Percentiles rank a stretch among this genome's conserved stretches.
Evolutionary conservation across 2,113 vertebrate genomes (phyloP).

Genomic region (Chaenocephalus aceratus): DNA sequence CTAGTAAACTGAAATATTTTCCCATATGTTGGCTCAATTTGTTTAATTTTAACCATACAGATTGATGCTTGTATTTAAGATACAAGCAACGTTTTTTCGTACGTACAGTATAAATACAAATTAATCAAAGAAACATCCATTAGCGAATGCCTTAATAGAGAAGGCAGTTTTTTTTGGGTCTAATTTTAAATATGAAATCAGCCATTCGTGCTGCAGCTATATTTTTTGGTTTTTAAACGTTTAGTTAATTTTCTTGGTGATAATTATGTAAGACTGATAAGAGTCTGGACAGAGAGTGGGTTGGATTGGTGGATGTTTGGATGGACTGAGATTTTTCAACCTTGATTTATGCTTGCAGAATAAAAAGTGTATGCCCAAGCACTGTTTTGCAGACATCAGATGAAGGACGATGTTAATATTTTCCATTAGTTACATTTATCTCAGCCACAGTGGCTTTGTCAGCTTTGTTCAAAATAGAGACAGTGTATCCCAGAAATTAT

Average conservation of each 20-base stretch:
- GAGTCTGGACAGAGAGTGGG: neutral
- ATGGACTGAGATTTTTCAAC: too few relatives aligned
- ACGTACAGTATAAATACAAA: too few relatives aligned
- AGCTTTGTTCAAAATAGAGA: slow-evolving; percentile 30
- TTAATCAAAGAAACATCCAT: too few relatives aligned
- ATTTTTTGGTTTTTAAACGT: neutral
- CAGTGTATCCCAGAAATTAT: slow-evolving; percentile 37
- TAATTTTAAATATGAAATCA: neutral
- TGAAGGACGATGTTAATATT: slow-evolving; percentile 3
- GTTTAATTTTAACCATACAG: too few relatives aligned
- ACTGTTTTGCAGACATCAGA: neutral
- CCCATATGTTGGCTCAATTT: neutral
- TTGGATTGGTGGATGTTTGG: too few relatives aligned
- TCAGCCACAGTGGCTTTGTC: slow-evolving; percentile 29
- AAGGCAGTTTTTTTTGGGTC: too few relatives aligned
- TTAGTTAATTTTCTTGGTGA: neutral
- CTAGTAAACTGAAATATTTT: too few relatives aligned
- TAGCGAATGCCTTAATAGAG: too few relatives aligned
- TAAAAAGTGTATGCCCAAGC: neutral
- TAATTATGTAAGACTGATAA: neutral
- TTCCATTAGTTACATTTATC: slow-evolving; percentile 5
- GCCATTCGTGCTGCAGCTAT: neutral
- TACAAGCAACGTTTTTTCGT: too few relatives aligned
- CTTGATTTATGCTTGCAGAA: neutral
- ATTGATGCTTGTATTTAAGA: too few relatives aligned